Conservation (phyloP, 2,797 vertebrate species). For the Simalia tracyae region DNA sequence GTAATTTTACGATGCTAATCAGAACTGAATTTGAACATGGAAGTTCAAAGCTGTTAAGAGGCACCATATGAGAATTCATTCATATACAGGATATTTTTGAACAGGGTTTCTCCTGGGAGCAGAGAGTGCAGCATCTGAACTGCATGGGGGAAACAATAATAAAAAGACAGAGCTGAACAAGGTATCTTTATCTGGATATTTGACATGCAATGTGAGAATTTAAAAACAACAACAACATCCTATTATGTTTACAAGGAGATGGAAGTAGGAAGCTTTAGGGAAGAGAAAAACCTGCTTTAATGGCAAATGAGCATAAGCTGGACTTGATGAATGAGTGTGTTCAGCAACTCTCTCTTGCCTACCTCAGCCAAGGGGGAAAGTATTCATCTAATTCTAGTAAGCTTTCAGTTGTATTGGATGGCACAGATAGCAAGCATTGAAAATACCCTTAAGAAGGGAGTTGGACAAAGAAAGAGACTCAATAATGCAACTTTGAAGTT, state of each 20-base stretch:
- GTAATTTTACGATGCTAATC: slow-evolving; percentile 30
- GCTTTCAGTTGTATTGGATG: background rate
- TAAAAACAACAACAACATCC: background rate
- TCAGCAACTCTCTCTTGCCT: background rate
- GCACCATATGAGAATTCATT: slow-evolving; percentile 18
- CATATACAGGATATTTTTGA: slow-evolving; percentile 11
- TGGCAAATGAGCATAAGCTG: background rate
- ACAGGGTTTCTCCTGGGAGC: background rate
- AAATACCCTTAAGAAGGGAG: background rate
- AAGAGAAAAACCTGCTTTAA: background rate
- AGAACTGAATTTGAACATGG: slow-evolving; percentile 22
- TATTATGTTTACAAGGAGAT: background rate
- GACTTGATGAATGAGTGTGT: background rate
- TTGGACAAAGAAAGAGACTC: background rate
- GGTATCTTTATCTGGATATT: background rate
- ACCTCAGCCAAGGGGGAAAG: background rate
- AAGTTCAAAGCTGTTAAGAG: slow-evolving; percentile 22
- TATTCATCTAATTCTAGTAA: background rate
- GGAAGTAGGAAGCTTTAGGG: background rate
- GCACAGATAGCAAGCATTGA: background rate
- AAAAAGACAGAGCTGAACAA: background rate
- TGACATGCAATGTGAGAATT: background rate
- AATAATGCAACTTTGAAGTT: background rate
- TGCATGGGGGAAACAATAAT: background rate
- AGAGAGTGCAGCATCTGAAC: background rate